Base-by-base conservation (phyloP, 1,140 invertebrate genomes). In the Brachionus angularis region DNA sequence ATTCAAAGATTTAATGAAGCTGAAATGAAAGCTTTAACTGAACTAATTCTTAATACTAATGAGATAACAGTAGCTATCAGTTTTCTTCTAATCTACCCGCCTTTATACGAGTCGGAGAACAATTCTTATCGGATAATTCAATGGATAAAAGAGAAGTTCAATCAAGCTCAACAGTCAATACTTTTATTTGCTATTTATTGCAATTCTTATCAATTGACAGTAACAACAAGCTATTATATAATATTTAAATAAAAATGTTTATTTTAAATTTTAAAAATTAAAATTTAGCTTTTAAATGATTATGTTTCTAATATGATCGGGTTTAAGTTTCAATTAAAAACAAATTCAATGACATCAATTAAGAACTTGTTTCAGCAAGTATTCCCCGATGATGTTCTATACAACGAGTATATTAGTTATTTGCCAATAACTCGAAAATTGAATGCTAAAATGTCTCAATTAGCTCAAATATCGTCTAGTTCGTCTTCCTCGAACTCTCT, bases 321-420 rank as follows among this genome's bases (percentile, higher is more conserved):
- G 18, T 46, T 67, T 67, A 46, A 31, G 18, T 47, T 67, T 36
- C 62, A 67, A 50, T 31, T 67, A 21, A 67, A 67, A 39, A 58
- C 33, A 31, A 58, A 58, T 23, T 58, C 53, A 12, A 21, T 58
- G 33, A 58, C 53, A n/a, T 36, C 16, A 4, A 58, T 58, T 23
- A 58, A 58, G 25, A 58, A 50, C 33, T 25, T 67, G 5, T 47
- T 67, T 31, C 62, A 67, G 7, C 62, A 67, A 50, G 62, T 67
- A 4, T 50, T 67, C 33, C 62, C 62, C 2, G 47, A 47, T 36
- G 47, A 67, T 47, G 33, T 16, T 14, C 31, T 67, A 34, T 50
- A 47, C 27, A 47, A 27, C 18, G 62, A 67, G 23, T 67, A 67
- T n/a, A 34, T 27, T 5, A 39, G 47, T 27, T 47, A 67, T 67